Conservation (phyloP, 2,797 vertebrate genomes). For the Parambassis ranga region DNA sequence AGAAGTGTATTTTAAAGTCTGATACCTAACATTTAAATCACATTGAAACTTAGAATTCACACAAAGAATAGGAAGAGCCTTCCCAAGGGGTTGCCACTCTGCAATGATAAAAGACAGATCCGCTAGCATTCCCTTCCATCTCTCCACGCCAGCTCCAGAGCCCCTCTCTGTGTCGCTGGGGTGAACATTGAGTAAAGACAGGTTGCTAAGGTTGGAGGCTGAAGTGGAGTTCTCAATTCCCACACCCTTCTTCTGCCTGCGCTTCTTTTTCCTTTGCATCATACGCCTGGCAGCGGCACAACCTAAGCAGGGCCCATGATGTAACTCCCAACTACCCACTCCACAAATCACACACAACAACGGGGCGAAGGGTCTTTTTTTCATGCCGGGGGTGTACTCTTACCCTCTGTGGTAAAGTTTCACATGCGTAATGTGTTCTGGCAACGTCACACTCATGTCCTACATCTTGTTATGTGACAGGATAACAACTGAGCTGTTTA, state of each 20-base stretch:
- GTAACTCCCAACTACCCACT: slow-evolving; percentile 59
- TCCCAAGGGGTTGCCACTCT: slow-evolving; percentile 42
- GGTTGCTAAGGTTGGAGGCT: slow-evolving; percentile 60
- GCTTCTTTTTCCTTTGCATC: slow-evolving; percentile 74
- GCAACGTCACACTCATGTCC: slow-evolving; percentile 47
- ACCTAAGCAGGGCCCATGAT: slow-evolving; percentile 57
- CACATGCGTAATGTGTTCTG: slow-evolving; percentile 68
- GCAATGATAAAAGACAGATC: slow-evolving; percentile 69
- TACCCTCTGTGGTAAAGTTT: slow-evolving; percentile 50
- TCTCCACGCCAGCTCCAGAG: slow-evolving; percentile 33
- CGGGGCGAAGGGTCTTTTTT: slow-evolving; percentile 60
- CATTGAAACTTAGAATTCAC: background rate
- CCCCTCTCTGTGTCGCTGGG: slow-evolving; percentile 35
- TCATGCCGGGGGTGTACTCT: slow-evolving; percentile 50
- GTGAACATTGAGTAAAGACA: slow-evolving; percentile 69
- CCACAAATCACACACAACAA: slow-evolving; percentile 63
- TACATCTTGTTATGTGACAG: slow-evolving; percentile 62
- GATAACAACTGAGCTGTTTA: slow-evolving; percentile 63
- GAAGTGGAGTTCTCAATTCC: slow-evolving; percentile 56
- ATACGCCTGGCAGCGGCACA: slow-evolving; percentile 60
- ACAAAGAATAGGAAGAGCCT: slow-evolving; percentile 25
- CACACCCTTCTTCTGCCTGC: slow-evolving; percentile 57
- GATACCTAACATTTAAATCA: background rate
- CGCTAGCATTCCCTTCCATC: slow-evolving; percentile 56
- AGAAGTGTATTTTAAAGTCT: background rate